A percentile compares a stretch with the other conserved stretches of the same genome.
These are phyloP conservation scores for Cataglyphis altisquamis DNA, from an alignment of 2,888 invertebrate species.

Conservation along the genomic window DNA sequence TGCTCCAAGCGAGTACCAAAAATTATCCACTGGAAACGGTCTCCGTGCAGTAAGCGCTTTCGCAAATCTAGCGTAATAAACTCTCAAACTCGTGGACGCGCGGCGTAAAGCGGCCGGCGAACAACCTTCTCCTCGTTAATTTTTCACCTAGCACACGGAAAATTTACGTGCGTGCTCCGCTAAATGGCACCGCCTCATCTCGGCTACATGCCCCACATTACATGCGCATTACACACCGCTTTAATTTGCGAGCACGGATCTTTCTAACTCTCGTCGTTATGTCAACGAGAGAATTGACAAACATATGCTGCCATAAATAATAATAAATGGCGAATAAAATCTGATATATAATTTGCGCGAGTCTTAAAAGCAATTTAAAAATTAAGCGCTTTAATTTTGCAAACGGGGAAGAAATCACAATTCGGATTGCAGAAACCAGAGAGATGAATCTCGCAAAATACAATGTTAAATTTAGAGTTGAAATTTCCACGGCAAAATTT, in stretches of 20 bases:
- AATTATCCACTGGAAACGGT: constrained; percentile 4
- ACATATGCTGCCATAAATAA: neutral
- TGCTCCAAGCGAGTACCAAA: neutral
- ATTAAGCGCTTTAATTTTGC: neutral
- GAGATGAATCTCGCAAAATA: neutral
- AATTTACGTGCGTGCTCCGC: constrained; percentile 27
- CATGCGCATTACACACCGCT: constrained; percentile 16
- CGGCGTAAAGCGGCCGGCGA: neutral
- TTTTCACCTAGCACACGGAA: constrained; percentile 29
- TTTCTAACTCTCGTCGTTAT: neutral
- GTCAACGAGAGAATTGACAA: neutral
- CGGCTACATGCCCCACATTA: constrained; percentile 1
- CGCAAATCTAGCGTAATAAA: constrained; percentile 36
- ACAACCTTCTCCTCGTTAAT: constrained; percentile 31
- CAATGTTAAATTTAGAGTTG: constrained; percentile 26
- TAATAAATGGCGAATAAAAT: neutral
- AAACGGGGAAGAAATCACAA: neutral
- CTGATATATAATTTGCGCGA: neutral
- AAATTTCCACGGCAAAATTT: constrained; percentile 43
- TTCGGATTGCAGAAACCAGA: neutral
- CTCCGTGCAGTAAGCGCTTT: constrained; percentile 9
- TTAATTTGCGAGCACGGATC: neutral
- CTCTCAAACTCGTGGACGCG: constrained; percentile 26
- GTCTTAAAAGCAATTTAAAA: neutral
- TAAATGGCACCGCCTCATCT: constrained; percentile 18